Percentiles rank a stretch among this genome's conserved stretches.
Conservation (phyloP, 2,797 vertebrate species). For the Xiphophorus birchmanni region DNA sequence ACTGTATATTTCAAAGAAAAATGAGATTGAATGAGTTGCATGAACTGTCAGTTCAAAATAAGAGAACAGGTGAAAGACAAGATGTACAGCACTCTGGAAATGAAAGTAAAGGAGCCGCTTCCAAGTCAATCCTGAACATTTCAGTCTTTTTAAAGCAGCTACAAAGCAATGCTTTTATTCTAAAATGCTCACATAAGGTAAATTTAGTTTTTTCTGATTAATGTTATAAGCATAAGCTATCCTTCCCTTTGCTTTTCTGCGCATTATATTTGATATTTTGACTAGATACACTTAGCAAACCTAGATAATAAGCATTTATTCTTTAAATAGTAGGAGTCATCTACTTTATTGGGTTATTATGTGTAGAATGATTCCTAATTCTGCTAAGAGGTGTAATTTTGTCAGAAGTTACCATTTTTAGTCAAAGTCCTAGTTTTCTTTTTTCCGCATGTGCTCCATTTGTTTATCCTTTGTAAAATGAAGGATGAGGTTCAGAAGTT, state of each 20-base stretch:
- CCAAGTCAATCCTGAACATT: not conserved
- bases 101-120: not conserved
- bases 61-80: not conserved
- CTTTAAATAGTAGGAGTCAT: not conserved
- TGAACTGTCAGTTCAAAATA: not conserved
- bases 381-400: conserved; percentile 21
- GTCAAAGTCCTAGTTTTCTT: not conserved
- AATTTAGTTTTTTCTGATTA: not conserved
- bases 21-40: not conserved
- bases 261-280: not conserved
- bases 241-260: not conserved
- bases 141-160: not conserved
- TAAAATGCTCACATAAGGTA: not conserved
- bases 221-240: not conserved
- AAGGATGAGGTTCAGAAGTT: conserved; percentile 50
- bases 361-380: not conserved
- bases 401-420: conserved; percentile 7
- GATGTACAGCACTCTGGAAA: not conserved
- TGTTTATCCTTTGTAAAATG: conserved; percentile 27
- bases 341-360: not conserved
- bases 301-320: not conserved
- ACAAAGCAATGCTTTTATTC: not conserved
- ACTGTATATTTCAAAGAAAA: not conserved
- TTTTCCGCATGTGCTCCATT: conserved; percentile 4
- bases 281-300: not conserved